Base-by-base conservation (phyloP, 1,140 invertebrate genomes). In the Theocolax elegans region DNA sequence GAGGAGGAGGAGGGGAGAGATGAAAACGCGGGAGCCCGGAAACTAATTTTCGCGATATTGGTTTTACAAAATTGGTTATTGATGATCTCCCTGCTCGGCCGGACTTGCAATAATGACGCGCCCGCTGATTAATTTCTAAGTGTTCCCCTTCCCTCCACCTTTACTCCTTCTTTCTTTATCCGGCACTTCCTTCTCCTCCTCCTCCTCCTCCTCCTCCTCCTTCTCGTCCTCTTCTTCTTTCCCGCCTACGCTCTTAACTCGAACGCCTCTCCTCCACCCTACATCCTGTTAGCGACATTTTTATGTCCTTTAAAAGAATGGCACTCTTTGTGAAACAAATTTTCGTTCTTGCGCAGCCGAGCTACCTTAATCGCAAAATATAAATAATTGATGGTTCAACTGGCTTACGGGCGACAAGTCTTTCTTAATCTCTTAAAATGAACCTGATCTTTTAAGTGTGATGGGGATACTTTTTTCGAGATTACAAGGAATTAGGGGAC, bases 11-110 rank as follows among this genome's bases (percentile, higher is more conserved):
- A n/a, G n/a, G n/a, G n/a, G n/a, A n/a, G n/a, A n/a, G n/a, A n/a
- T n/a, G n/a, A n/a, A n/a, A 13, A 46, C 3, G 13, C 42, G 13
- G 4, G 4, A 23, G 12, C 54, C 31, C 1, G n/a, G 44, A 81
- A 83, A 83, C 79, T 82, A 83, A 83, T 83, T 82, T 82, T 82
- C 79, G 76, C 79, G 78, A 80, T 83, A 83, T 83, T 82, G 80
- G 79, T 80, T 80, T 83, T 82, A 79, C 71, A 75, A 81, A 83
- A 83, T 83, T 82, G 80, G 77, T 83, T 83, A 83, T 82, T 79
- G 81, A 81, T 83, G 80, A 79, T 80, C 79, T 73, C 46, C 40
- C 29, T 19, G 56, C 40, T 54, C 23, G 29, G 42, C 29, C 19
- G 66, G 29, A 21, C 38, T 40, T 49, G 44, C 56, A 49, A 42